A percentile compares a stretch with the other conserved stretches of the same genome.
phyloP scores from a whole-genome alignment of 1,140 invertebrate genomes.

The Sminthurides bifidus region DNA sequence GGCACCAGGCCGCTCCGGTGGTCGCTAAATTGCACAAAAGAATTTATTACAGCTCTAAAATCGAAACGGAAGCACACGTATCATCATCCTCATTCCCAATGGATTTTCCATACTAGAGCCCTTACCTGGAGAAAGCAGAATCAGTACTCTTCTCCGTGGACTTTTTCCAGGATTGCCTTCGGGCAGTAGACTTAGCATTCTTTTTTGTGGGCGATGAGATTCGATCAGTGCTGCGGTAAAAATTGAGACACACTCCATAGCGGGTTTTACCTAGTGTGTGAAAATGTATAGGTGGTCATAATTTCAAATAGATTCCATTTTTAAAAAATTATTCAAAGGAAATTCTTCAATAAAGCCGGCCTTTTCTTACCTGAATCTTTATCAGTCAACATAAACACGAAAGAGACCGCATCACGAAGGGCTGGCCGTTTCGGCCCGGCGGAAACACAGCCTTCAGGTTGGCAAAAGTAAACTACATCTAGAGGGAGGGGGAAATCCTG shows the following conservation, averaged over 20 bases:
- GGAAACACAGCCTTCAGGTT: slow-evolving; percentile 82
- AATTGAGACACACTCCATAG: slow-evolving; percentile 96
- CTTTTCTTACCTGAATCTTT: slow-evolving; percentile 77
- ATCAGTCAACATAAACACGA: slow-evolving; percentile 97
- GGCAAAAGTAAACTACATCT: slow-evolving; percentile 99
- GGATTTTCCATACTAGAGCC: too few species aligned
- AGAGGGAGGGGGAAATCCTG: slow-evolving; percentile 86
- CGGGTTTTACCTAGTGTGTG: slow-evolving; percentile 55
- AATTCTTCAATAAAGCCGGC: not conserved
- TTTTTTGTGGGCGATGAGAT: slow-evolving; percentile 41
- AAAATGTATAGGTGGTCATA: not conserved
- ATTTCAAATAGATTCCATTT: not conserved
- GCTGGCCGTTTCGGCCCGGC: slow-evolving; percentile 67
- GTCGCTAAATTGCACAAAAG: slow-evolving; percentile 57
- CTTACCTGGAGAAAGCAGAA: slow-evolving; percentile 77
- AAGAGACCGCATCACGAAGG: slow-evolving; percentile 79
- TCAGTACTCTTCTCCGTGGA: slow-evolving; percentile 82
- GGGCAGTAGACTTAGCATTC: slow-evolving; percentile 44
- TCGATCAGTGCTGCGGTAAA: slow-evolving; percentile 82
- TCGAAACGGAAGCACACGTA: too few species aligned
- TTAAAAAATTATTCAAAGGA: not conserved
- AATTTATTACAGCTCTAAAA: not conserved
- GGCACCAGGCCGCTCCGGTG: slow-evolving; percentile 73
- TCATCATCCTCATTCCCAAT: too few species aligned
- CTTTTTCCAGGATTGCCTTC: slow-evolving; percentile 74